Base-by-base conservation (phyloP, 2,113 vertebrate genomes). In the Uropsilus gracilis region DNA sequence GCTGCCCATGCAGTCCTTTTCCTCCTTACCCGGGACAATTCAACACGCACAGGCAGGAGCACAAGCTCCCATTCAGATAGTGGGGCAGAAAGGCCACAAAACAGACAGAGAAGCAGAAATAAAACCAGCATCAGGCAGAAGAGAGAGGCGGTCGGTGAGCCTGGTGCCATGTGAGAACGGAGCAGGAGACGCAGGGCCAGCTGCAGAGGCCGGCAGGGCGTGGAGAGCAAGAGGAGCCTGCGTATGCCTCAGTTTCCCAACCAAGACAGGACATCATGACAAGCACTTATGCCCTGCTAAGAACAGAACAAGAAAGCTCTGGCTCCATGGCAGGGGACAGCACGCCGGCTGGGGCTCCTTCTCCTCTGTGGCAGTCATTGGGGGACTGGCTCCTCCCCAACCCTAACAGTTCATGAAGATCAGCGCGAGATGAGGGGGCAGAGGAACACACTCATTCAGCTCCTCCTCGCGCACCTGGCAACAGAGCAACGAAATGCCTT, bases 401-500 rank as follows among this genome's bases (percentile, higher is more conserved):
- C 42, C 39, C 28, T 0, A 2, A 28, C 12, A n/a, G 24, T 48
- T 37, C n/a, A 10, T 2, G 8, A 10, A 9, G 20, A 22, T 55
- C 53, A 55, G 18, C 8, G 7, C 53, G 55, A 24, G 61, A 55
- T 13, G 13, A 9, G 50, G 22, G 30, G 0, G 16, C 0, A 72
- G 24, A n/a, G n/a, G n/a, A 24, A 32, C 32, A 37, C 30, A 17
- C 16, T 13, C 32, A 5, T 5, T 18, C 48, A 57, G 32, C 26
- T 64, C 32, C 34, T 5, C 10, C 7, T 8, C 13, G 46, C n/a
- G 50, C 0, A 0, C 72, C 39, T 0, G 2, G 14, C 44, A 28
- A 17, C 0, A 0, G 5, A 26, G 37, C 59, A 10, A 10, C 2
- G 0, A 2, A 34, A 46, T 5, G 8, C 61, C 20, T 7, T 8